Evolutionary conservation across 23 tunicate species (phyloP).

Genomic region (Clavelina lepadiformis): DNA sequence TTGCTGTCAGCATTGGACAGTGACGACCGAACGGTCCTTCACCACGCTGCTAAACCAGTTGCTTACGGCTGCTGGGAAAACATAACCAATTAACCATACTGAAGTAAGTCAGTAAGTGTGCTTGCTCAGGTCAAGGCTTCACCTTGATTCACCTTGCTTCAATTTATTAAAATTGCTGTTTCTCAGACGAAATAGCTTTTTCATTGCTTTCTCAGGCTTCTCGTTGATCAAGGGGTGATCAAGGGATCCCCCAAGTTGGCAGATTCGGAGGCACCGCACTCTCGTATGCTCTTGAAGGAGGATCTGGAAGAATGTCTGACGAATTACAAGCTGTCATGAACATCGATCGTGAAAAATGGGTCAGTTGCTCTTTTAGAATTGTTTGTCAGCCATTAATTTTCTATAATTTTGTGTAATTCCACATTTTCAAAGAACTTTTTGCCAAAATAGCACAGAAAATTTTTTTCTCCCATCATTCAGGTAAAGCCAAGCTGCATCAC

Average conservation of each 20-base stretch:
- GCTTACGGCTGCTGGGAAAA: conserved; percentile 98
- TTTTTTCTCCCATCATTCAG: conserved; percentile 6
- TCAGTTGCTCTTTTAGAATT: too few species aligned
- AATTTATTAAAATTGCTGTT: too few species aligned
- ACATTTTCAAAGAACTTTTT: too few species aligned
- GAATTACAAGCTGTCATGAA: conserved; percentile 63
- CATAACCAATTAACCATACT: conserved; percentile 72
- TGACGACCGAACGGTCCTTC: conserved; percentile 89
- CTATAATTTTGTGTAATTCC: too few species aligned
- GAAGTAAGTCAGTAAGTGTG: too few species aligned
- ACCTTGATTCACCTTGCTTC: too few species aligned
- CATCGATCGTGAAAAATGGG: conserved; percentile 45
- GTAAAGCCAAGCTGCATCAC: conserved; percentile 67
- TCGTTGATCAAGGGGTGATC: conserved; percentile 65
- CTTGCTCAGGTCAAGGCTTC: too few species aligned
- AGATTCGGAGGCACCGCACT: conserved; percentile 58
- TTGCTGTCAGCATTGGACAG: conserved; percentile 84
- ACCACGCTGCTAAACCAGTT: conserved; percentile 87
- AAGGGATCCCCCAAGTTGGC: conserved; percentile 72
- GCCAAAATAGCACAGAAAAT: background rate
- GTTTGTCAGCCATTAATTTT: too few species aligned
- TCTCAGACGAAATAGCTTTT: too few species aligned
- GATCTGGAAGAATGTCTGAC: conserved; percentile 93
- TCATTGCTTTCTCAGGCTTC: conserved; percentile 52
- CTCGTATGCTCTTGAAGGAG: conserved; percentile 95